Conservation (phyloP, 2,888 invertebrate species). For the Troglohyphantes excavatus region DNA sequence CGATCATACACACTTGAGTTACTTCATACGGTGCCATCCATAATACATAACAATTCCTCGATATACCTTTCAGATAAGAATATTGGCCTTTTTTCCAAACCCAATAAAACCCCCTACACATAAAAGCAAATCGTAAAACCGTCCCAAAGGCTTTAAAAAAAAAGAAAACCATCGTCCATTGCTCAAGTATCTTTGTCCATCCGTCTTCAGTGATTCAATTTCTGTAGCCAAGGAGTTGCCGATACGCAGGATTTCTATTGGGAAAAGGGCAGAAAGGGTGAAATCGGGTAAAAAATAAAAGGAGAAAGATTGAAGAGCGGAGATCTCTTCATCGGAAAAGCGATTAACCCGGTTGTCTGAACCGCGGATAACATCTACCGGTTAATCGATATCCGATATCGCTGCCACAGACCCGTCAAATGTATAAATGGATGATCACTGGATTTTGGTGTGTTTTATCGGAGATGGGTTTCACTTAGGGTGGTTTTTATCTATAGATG, state of each 20-base stretch:
- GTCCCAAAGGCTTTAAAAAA: too few species aligned
- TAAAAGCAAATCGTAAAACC: too few species aligned
- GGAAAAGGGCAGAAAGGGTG: too few species aligned
- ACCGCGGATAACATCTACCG: conserved; percentile 48
- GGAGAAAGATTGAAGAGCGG: background rate
- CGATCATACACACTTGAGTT: too few species aligned
- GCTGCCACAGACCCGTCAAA: conserved; percentile 58
- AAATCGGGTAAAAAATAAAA: background rate
- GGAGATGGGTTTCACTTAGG: background rate
- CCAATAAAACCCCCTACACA: too few species aligned
- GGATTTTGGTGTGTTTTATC: conserved; percentile 1
- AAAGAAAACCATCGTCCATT: too few species aligned
- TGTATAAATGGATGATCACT: conserved; percentile 28
- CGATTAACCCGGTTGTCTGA: conserved; percentile 65
- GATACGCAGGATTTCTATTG: background rate
- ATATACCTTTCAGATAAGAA: too few species aligned
- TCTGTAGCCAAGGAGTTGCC: conserved; percentile 35
- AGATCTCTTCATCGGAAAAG: conserved; percentile 69
- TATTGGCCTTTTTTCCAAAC: too few species aligned
- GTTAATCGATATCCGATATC: conserved; percentile 62
- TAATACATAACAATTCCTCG: too few species aligned
- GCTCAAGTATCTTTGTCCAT: background rate
- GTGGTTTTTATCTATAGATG: too few species aligned
- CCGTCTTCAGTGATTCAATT: conserved; percentile 50
- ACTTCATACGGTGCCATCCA: too few species aligned